Base-by-base conservation (phyloP, 2,888 invertebrate species). In the Drosophila longiperda region DNA sequence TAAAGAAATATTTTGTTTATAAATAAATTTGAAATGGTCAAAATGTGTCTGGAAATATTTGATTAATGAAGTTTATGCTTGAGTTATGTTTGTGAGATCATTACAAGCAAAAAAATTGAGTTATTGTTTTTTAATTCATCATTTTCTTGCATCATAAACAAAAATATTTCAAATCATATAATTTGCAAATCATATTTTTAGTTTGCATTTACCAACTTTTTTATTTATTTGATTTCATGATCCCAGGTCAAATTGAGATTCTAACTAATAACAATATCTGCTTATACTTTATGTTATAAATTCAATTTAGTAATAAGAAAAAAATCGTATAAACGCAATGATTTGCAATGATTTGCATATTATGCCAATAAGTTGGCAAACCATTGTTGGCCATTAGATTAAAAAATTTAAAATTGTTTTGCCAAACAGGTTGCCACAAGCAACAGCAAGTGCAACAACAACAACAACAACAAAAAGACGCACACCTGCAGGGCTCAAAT, bases 401-500 rank as follows among this genome's bases (percentile, higher is more conserved):
- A 69, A 62, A 66, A 65, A 65, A 63, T 81, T 72, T 73, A 1
- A 62, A 65, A 89, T 89, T 89, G 80, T 70, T 66, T 64, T 72
- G 73, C 60, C 80, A 83, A 89, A 85, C 89, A 85, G 90, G 85
- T 85, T 85, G 85, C 73, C 81, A 71, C 40, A 75, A 67, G 53
- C 66, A 68, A 60, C 64, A 73, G 52, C 65, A 67, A 36, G 59
- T 72, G 26, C 66, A 70, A 58, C 62, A 65, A 54, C 52, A 26
- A 26, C 54, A 38, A 38, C 26, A 57, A 42, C 57, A 42, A 38
- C 54, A 11, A 36, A 11, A 58, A 63, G 52, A 20, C 61, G 58
- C 63, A 61, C 72, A 85, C 89, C 85, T 83, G 83, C 87, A 78
- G 72, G 75, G 67, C 71, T 45, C 75, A 66, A 40, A 42, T 68